Evolutionary conservation across 2,888 invertebrate genomes (phyloP).

Genomic region (Eupithecia dodoneata): DNA sequence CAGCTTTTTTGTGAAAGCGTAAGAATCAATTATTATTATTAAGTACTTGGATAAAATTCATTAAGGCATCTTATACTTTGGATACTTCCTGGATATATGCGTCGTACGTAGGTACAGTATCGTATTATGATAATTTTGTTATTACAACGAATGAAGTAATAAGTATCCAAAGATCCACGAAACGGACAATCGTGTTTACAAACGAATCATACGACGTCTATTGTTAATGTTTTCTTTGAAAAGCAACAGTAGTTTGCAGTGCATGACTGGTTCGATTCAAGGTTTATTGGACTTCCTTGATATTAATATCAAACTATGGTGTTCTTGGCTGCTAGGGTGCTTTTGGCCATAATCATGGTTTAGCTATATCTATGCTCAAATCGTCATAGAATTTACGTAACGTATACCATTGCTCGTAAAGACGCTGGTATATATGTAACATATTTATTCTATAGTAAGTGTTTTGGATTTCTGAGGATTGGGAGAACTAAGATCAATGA

Average conservation of each 20-base stretch:
- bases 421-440: not conserved
- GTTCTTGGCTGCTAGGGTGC: not conserved
- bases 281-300: constrained; percentile 17
- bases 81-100: not conserved
- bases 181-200: constrained; percentile 48
- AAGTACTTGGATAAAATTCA: not conserved
- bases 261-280: constrained; percentile 15
- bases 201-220: constrained; percentile 44
- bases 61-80: not conserved
- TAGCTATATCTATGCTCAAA: not conserved
- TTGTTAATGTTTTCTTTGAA: constrained; percentile 50
- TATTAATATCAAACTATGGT: constrained; percentile 6
- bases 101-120: not conserved
- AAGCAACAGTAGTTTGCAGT: constrained; percentile 19
- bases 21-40: not conserved
- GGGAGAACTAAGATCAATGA: not conserved
- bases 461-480: not conserved
- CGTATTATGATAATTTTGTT: constrained; percentile 5
- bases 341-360: not conserved
- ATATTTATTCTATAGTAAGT: not conserved
- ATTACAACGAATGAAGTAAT: constrained; percentile 30
- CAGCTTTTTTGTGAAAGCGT: not conserved
- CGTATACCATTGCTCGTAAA: not conserved
- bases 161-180: constrained; percentile 39
- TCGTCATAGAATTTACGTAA: not conserved